Evolutionary conservation across 2,113 vertebrate genomes (phyloP), one percentile per base, ranked within the genome.

Genomic region (Oceanites oceanicus): DNA sequence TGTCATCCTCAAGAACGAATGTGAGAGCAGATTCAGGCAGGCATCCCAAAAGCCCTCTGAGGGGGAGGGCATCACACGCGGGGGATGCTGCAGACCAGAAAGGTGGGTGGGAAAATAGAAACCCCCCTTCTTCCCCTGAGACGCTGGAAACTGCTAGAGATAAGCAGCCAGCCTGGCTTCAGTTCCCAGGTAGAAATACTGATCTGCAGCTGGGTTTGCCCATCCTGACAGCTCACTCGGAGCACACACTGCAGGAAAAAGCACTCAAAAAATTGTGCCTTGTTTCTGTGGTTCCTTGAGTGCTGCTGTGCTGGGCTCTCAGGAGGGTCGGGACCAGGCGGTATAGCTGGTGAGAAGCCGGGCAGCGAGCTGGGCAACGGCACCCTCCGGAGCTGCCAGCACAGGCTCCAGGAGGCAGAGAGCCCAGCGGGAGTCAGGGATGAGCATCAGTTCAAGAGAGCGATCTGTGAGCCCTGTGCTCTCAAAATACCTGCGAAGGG

Each of bases 301-400:
- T 1, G 4, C 38, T 62, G 61, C 42, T 29, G 32, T 12, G 40
- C 32, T 63, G 0, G 1, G 68, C 14, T 50, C 67, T 14, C 2
- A 15, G 26, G 21, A 34, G 38, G 44, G 23, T 15, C 2, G 1
- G 52, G n/a, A 2, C 16, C 2, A 2, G 62, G 47, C 47, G 47
- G 52, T 1, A 6, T 1, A 14, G 30, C 18, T 13, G 68, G 36
- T 2, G 36, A 30, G 40, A 22, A 55, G 32, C 40, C 7, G 73
- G 61, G 44, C 44, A 74, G 42, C 13, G 2, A 17, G 30, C 16
- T 4, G 55, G 26, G 42, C 36, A n/a, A 15, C 0, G 0, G 22
- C 42, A 40, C 26, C 13, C 56, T 30, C 6, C 2, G 4, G 59
- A 53, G 36, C 36, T 36, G 81, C 34, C 74, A 84, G 73, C 52